phyloP scores from a whole-genome alignment of 2,113 vertebrate genomes.

The Alectura lathami region DNA sequence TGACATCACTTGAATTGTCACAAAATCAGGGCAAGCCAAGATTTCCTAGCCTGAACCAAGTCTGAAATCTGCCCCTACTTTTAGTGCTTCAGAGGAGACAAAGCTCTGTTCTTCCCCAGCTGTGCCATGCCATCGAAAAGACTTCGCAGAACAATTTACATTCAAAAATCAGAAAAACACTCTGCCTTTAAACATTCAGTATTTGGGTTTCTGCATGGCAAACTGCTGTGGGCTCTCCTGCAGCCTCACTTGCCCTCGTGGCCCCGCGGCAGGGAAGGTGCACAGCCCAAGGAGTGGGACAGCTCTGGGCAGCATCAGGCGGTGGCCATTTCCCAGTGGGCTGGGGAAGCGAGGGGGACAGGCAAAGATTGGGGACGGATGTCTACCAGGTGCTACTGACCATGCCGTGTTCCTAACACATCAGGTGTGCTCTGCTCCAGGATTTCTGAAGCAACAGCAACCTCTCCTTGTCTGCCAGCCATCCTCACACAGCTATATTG shows the following conservation, averaged over 20 bases:
- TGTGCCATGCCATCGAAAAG: not conserved
- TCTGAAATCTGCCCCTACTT: not conserved
- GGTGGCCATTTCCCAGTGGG: not conserved
- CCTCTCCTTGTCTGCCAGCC: not conserved
- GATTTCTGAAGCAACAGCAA: not conserved
- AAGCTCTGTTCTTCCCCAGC: not conserved
- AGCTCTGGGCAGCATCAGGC: not conserved
- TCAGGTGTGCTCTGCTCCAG: rapidly evolving
- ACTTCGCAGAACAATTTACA: slow-evolving; percentile 16
- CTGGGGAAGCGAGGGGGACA: rapidly evolving
- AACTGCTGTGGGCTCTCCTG: not conserved
- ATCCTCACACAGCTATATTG: rapidly evolving
- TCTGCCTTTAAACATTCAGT: not conserved
- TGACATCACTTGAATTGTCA: not conserved
- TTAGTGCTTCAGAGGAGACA: not conserved
- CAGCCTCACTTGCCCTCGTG: not conserved
- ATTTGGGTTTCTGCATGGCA: not conserved
- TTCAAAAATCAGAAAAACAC: not conserved
- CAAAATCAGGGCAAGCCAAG: not conserved
- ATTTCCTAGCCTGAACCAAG: not conserved
- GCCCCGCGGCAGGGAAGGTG: no score
- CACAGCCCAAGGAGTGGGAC: not conserved
- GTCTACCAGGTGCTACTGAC: not conserved
- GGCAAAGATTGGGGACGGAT: not conserved
- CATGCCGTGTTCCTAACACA: rapidly evolving